Percentiles rank a stretch among this genome's conserved stretches.
These are phyloP conservation scores for Cromileptes altivelis DNA, from an alignment of 2,113 vertebrate species.

Conservation along the genomic window DNA sequence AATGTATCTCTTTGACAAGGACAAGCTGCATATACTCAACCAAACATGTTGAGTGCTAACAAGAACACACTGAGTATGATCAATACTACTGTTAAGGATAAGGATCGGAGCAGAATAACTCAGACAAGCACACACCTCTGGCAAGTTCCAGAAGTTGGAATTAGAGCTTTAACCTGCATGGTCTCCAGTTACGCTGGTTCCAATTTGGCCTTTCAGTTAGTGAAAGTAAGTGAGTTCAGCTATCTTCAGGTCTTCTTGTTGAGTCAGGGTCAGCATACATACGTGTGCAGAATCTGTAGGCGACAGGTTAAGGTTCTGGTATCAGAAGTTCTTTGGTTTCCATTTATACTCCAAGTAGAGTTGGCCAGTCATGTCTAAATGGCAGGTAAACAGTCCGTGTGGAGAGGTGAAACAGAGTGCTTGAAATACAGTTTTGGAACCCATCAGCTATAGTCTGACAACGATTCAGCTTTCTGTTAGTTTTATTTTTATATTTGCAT, in stretches of 20 bases:
- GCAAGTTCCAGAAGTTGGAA: not conserved
- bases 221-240: not conserved
- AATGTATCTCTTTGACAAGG: not conserved
- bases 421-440: too few species aligned
- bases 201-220: not conserved
- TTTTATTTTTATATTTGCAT: too few species aligned
- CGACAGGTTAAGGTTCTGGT: too few species aligned
- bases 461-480: too few species aligned
- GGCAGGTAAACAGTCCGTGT: too few species aligned
- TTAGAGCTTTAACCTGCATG: not conserved
- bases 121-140: not conserved
- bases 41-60: not conserved
- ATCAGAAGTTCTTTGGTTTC: too few species aligned
- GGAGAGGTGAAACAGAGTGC: too few species aligned
- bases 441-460: too few species aligned
- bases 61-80: conserved; percentile 5
- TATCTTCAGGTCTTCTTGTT: not conserved
- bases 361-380: too few species aligned
- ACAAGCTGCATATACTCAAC: not conserved
- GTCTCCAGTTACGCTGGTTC: not conserved
- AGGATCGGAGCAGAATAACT: conserved; percentile 1
- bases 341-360: too few species aligned
- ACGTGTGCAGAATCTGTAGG: too few species aligned
- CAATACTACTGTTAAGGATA: not conserved
- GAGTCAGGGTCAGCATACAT: too few species aligned